These are phyloP conservation scores for Coturnix japonica DNA, from an alignment of 2,113 vertebrate species.

Conservation along the genomic window DNA sequence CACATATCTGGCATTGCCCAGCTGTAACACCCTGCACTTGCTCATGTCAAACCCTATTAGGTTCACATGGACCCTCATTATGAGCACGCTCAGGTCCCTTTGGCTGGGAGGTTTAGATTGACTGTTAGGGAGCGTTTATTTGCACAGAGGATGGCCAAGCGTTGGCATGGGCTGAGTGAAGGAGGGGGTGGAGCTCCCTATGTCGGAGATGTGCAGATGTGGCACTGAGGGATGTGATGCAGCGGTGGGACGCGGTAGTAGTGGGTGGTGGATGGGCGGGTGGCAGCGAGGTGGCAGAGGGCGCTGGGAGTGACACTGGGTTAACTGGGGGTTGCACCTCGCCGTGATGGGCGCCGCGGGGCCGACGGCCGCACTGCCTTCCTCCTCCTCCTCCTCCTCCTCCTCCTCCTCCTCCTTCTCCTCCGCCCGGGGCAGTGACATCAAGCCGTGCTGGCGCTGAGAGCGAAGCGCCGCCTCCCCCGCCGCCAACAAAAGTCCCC, in stretches of 20 bases:
- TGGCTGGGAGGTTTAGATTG: background rate
- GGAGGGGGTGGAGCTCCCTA: background rate
- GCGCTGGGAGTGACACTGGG: no score
- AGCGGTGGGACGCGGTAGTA: background rate
- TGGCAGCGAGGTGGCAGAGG: background rate
- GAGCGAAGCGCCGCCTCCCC: background rate
- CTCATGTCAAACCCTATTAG: no score
- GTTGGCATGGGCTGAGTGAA: background rate
- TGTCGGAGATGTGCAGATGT: background rate
- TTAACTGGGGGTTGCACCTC: background rate
- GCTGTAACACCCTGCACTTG: no score
- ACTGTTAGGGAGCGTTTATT: background rate
- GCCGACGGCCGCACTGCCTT: background rate
- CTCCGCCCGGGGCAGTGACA: background rate
- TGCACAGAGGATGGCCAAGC: background rate
- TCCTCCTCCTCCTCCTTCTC: no score
- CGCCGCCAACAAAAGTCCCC: constrained; percentile 12
- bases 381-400: background rate
- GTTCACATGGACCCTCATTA: no score
- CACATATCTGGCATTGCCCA: no score
- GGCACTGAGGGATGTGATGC: background rate
- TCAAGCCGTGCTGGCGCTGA: background rate
- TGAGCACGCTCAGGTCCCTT: no score
- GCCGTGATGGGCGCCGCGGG: background rate
- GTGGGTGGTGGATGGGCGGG: background rate